Percentiles rank a stretch among this genome's conserved stretches.
Evolutionary conservation across 2,888 invertebrate genomes (phyloP).

Genomic region (Crematogaster levior): DNA sequence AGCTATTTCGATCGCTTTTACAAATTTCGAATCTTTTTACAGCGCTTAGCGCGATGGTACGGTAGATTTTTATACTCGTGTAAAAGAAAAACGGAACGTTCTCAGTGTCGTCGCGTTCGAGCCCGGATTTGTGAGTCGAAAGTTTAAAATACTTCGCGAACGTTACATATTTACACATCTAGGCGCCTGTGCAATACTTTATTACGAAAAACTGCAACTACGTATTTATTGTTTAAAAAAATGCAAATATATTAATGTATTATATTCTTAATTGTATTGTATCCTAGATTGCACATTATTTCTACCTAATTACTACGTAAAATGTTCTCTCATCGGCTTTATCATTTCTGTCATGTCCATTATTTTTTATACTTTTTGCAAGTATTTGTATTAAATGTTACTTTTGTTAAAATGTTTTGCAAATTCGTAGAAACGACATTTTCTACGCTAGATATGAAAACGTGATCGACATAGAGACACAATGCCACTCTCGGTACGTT

Average conservation of each 20-base stretch:
- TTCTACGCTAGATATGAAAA: neutral
- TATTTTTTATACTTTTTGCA: neutral
- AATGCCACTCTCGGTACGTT: neutral
- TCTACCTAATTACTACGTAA: neutral
- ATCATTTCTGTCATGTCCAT: neutral
- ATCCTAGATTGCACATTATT: neutral
- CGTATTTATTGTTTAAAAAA: slow-evolving; percentile 58
- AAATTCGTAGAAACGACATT: slow-evolving; percentile 7
- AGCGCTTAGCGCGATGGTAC: slow-evolving; percentile 51
- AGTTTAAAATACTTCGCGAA: slow-evolving; percentile 28
- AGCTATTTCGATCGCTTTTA: slow-evolving; percentile 73
- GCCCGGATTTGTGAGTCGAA: slow-evolving; percentile 4
- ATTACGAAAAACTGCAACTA: slow-evolving; percentile 1
- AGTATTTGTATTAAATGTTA: neutral
- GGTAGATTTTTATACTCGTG: slow-evolving; percentile 36
- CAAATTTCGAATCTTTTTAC: slow-evolving; percentile 69
- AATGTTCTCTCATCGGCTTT: neutral
- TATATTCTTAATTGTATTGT: slow-evolving; percentile 18
- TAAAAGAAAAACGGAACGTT: slow-evolving; percentile 5
- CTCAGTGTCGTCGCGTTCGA: slow-evolving; percentile 13
- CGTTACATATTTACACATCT: slow-evolving; percentile 36
- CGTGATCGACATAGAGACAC: neutral
- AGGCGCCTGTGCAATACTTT: slow-evolving; percentile 37
- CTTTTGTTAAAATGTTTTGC: too few species aligned
- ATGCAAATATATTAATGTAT: slow-evolving; percentile 6